These are phyloP conservation scores for Operophtera brumata DNA, from an alignment of 2,888 invertebrate species.

Conservation along the genomic window DNA sequence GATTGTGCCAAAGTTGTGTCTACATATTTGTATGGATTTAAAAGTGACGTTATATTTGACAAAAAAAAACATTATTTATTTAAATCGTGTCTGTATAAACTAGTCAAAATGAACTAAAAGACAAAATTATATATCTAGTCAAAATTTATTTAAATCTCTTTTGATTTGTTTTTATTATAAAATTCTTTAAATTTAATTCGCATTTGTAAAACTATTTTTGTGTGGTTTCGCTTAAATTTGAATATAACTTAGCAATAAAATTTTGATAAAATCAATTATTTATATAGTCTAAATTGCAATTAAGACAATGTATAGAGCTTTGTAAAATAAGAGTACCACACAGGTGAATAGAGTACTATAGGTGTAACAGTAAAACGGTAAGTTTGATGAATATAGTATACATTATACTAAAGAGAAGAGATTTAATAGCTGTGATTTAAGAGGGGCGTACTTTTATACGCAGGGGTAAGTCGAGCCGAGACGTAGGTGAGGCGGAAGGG, in stretches of 20 bases:
- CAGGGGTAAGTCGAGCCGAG: constrained; percentile 52
- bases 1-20: constrained; percentile 76
- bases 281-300: constrained; percentile 73
- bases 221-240: constrained; percentile 62
- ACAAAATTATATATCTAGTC: constrained; percentile 67
- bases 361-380: constrained; percentile 55
- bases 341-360: constrained; percentile 74
- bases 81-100: constrained; percentile 40
- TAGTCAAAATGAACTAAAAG: constrained; percentile 75
- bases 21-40: constrained; percentile 47
- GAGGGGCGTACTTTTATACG: constrained; percentile 74
- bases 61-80: constrained; percentile 38
- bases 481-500: not conserved
- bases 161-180: constrained; percentile 46
- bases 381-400: constrained; percentile 54
- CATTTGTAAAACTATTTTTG: constrained; percentile 56
- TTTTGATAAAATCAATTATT: constrained; percentile 80
- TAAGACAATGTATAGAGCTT: constrained; percentile 81
- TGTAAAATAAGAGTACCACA: constrained; percentile 74
- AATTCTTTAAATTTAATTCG: constrained; percentile 50
- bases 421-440: constrained; percentile 79
- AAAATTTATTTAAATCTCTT: constrained; percentile 68
- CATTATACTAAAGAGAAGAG: constrained; percentile 64
- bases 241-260: constrained; percentile 71
- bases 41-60: constrained; percentile 47